Conservation (phyloP, 2,113 vertebrate species). For the Salminus brasiliensis region DNA sequence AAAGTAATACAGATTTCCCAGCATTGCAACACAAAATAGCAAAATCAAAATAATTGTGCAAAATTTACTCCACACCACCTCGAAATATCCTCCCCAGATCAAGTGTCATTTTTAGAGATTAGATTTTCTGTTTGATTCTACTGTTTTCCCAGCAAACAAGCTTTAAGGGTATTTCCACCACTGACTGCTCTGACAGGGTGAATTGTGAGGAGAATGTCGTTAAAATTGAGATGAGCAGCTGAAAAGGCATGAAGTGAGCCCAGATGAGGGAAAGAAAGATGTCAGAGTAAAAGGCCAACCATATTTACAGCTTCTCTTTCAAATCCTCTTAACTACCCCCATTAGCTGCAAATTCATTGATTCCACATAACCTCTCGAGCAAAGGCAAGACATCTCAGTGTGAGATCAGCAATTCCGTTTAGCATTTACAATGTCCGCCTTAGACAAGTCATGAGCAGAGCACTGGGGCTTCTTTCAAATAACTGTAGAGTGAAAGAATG, state of each 20-base stretch:
- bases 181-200: conserved; percentile 6
- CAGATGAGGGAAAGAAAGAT: not conserved
- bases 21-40: not conserved
- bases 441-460: conserved; percentile 10
- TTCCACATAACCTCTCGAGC: conserved; percentile 15
- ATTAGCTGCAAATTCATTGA: conserved; percentile 40
- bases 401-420: not conserved
- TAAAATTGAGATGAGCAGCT: conserved; percentile 33
- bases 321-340: conserved; percentile 16
- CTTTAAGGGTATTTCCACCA: not conserved
- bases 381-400: not conserved
- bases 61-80: not conserved
- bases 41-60: not conserved
- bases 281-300: conserved; percentile 21
- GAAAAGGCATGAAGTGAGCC: not conserved
- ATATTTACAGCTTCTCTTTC: conserved; percentile 13
- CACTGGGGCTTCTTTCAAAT: not conserved
- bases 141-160: not conserved
- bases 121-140: not conserved
- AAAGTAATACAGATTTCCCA: not conserved
- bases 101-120: not conserved
- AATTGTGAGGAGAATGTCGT: conserved; percentile 23
- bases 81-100: not conserved
- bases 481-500: not conserved
- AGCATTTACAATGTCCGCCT: conserved; percentile 8